Percentiles rank a stretch among this genome's conserved stretches.
Conservation (phyloP, 2,888 invertebrate genomes). For the Epinotia nisella region DNA sequence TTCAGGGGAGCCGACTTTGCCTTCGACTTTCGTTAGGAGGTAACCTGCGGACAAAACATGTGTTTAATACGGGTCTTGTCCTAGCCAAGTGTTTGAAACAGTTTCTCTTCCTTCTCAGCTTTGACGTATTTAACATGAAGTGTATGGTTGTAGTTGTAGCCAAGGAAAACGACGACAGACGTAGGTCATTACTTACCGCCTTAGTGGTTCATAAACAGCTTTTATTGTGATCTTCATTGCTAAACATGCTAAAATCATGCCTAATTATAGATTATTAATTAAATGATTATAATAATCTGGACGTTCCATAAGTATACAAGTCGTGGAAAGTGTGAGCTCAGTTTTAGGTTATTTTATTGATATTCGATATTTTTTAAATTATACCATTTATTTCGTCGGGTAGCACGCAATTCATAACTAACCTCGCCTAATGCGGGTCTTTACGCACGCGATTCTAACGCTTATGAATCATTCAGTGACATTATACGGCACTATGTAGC, state of each 20-base stretch:
- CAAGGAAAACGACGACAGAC: neutral
- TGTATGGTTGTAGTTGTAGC: neutral
- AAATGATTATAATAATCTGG: too few relatives aligned
- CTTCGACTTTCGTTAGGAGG: conserved; percentile 96
- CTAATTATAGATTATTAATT: too few relatives aligned
- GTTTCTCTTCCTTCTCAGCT: neutral
- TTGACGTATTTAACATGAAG: neutral
- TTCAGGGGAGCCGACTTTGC: conserved; percentile 99
- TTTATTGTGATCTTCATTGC: neutral
- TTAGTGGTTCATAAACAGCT: neutral
- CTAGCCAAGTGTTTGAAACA: neutral
- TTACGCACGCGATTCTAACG: conserved; percentile 26
- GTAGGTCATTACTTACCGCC: neutral
- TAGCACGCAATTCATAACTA: conserved; percentile 29
- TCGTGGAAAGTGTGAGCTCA: neutral
- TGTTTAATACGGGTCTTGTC: neutral
- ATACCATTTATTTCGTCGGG: conserved; percentile 20
- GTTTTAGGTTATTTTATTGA: neutral
- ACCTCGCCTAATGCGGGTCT: conserved; percentile 26
- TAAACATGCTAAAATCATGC: too few relatives aligned
- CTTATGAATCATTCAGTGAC: conserved; percentile 20
- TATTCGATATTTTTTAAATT: neutral
- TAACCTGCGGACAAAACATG: conserved; percentile 89
- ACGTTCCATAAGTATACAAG: too few relatives aligned
- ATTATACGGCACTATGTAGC: neutral